Evolutionary conservation across 2,797 vertebrate species (phyloP).

Genomic region (Dendrocincla fuliginosa): DNA sequence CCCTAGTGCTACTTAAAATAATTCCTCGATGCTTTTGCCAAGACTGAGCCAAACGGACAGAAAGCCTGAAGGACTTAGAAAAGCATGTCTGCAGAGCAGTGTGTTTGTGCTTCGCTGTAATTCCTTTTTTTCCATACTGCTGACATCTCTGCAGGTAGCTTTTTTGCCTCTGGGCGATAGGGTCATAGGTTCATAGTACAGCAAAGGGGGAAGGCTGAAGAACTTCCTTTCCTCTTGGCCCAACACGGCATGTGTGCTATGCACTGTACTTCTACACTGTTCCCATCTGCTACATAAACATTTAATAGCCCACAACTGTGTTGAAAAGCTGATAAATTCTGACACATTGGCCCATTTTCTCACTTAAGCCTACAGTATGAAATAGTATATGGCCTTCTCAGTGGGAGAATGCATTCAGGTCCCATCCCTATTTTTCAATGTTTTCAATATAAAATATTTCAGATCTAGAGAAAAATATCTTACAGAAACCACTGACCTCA

Average conservation of each 20-base stretch:
- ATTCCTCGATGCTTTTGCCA: not conserved
- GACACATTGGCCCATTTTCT: slow-evolving; percentile 64
- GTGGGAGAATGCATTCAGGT: not conserved
- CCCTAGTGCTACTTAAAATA: not conserved
- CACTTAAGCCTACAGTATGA: slow-evolving; percentile 4
- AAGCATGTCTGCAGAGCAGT: not conserved
- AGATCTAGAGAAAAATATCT: not conserved
- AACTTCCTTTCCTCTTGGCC: slow-evolving; percentile 47
- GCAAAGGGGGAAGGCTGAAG: slow-evolving; percentile 30
- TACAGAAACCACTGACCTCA: slow-evolving; percentile 42
- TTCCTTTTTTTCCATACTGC: not conserved
- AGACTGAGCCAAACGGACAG: not conserved
- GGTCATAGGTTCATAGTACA: slow-evolving; percentile 22
- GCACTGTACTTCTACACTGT: slow-evolving; percentile 1
- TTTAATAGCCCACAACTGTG: slow-evolving; percentile 58
- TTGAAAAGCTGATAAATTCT: slow-evolving; percentile 66
- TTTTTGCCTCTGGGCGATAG: slow-evolving; percentile 51
- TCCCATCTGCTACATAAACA: slow-evolving; percentile 67
- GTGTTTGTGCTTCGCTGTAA: slow-evolving; percentile 8
- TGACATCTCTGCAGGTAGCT: slow-evolving; percentile 59
- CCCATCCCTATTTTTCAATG: not conserved
- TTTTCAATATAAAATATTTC: slow-evolving; percentile 10
- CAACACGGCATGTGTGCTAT: not conserved
- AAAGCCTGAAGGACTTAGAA: slow-evolving; percentile 9
- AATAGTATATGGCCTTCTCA: not conserved